A percentile compares a stretch with the other conserved stretches of the same genome.
phyloP scores from a whole-genome alignment of 2,888 invertebrate species.

The Dynastes grantii region DNA sequence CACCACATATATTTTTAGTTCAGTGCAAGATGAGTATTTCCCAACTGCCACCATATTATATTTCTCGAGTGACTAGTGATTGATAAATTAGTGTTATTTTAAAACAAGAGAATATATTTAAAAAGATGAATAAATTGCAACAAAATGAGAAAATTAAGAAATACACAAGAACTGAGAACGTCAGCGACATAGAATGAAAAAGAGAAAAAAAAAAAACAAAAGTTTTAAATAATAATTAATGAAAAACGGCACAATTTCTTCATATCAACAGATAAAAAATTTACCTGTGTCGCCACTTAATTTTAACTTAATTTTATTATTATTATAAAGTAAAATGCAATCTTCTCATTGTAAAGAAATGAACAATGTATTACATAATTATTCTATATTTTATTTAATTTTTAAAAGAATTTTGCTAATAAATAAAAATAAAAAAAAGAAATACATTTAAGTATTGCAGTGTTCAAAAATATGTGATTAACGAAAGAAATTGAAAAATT shows the following conservation, averaged over 20 bases:
- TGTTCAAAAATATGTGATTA: conserved; percentile 7
- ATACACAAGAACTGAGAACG: conserved; percentile 55
- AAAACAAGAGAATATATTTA: conserved; percentile 54
- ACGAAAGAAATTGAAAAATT: not conserved
- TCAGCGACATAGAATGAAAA: conserved; percentile 62
- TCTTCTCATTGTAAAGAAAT: conserved; percentile 12
- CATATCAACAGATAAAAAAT: conserved; percentile 67
- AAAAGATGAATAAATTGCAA: conserved; percentile 50
- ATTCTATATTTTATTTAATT: not conserved
- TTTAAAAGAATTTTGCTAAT: not conserved
- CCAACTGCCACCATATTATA: conserved; percentile 67
- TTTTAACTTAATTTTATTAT: conserved; percentile 11
- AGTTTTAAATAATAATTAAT: conserved; percentile 25
- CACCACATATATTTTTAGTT: conserved; percentile 62
- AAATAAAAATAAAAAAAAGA: not conserved
- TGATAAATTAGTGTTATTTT: conserved; percentile 63
- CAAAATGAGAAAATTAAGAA: conserved; percentile 34
- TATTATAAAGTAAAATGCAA: conserved; percentile 14
- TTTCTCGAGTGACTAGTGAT: conserved; percentile 67
- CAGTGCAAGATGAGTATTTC: conserved; percentile 65
- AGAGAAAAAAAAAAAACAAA: no score
- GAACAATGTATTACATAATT: conserved; percentile 43
- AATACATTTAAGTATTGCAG: not conserved
- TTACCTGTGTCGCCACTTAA: conserved; percentile 56
- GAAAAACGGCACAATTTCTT: conserved; percentile 66